Conservation (phyloP, 1,140 invertebrate species). For the Oscheius sp. region DNA sequence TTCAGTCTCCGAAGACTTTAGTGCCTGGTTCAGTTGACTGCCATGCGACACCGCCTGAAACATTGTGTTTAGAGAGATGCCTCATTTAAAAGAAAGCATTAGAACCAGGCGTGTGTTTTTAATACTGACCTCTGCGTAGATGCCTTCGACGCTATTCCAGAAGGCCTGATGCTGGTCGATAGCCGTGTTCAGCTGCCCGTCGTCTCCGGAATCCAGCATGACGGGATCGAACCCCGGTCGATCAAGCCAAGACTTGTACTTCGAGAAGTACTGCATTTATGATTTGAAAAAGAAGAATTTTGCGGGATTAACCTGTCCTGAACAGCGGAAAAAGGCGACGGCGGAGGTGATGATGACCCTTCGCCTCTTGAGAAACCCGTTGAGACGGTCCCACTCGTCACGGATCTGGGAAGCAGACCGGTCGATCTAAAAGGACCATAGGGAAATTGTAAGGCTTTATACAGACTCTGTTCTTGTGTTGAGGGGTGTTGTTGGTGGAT, state of each 20-base stretch:
- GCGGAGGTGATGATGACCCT: conserved; percentile 1
- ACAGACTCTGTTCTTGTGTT: no score
- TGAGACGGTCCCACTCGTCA: conserved; percentile 8
- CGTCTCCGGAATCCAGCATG: not conserved
- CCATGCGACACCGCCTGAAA: not conserved
- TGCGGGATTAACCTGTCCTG: not conserved
- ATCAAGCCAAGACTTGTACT: not conserved
- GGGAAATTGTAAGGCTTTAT: no score
- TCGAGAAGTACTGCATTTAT: not conserved
- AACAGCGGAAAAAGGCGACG: conserved; percentile 1
- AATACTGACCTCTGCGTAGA: conserved; percentile 15
- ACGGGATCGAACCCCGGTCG: conserved; percentile 16
- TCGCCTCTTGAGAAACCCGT: not conserved
- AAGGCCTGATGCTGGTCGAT: conserved; percentile 5
- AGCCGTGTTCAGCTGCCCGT: conserved; percentile 2
- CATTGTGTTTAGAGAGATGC: no score
- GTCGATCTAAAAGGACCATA: conserved; percentile 5
- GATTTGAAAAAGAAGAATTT: not conserved
- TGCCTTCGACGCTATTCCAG: conserved; percentile 12
- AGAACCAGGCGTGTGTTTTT: no score
- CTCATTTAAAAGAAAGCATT: not conserved
- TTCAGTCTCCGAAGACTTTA: conserved; percentile 1
- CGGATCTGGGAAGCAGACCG: not conserved
- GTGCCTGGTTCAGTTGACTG: not conserved
- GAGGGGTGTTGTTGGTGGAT: not conserved